Conservation (phyloP, 2,113 vertebrate species). For the Rhineura floridana region DNA sequence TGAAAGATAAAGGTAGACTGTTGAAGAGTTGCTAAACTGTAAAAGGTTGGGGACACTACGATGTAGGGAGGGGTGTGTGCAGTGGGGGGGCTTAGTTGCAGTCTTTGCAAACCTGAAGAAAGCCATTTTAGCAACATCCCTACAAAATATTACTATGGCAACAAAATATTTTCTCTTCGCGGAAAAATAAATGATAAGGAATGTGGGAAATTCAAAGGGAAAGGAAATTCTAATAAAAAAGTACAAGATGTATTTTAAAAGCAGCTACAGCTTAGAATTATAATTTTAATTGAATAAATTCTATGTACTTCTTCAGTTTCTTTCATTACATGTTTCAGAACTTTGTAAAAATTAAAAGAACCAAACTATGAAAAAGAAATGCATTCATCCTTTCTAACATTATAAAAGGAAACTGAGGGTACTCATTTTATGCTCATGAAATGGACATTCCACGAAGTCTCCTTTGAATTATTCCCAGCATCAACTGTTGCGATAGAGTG, state of each 20-base stretch:
- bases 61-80: neutral
- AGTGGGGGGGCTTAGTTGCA: constrained; percentile 9
- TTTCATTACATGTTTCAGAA: constrained; percentile 3
- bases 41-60: constrained; percentile 47
- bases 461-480: neutral
- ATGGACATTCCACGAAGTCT: neutral
- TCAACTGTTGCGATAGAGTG: neutral
- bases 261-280: neutral
- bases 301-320: neutral
- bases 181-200: constrained; percentile 42
- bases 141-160: constrained; percentile 51
- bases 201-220: constrained; percentile 41
- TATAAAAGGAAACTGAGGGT: neutral
- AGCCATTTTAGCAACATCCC: constrained; percentile 39
- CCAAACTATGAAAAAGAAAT: neutral
- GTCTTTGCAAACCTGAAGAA: constrained; percentile 46
- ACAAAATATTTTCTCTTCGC: constrained; percentile 54
- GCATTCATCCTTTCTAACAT: neutral
- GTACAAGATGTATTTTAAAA: constrained; percentile 10
- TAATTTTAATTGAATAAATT: constrained; percentile 5
- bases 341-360: neutral
- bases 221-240: neutral
- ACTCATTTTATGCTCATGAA: neutral
- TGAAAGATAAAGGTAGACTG: constrained; percentile 65
- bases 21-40: constrained; percentile 58